Percentiles rank a stretch among this genome's conserved stretches.
Evolutionary conservation across 2,113 vertebrate species (phyloP).

Genomic region (Phalacrocorax aristotelis): DNA sequence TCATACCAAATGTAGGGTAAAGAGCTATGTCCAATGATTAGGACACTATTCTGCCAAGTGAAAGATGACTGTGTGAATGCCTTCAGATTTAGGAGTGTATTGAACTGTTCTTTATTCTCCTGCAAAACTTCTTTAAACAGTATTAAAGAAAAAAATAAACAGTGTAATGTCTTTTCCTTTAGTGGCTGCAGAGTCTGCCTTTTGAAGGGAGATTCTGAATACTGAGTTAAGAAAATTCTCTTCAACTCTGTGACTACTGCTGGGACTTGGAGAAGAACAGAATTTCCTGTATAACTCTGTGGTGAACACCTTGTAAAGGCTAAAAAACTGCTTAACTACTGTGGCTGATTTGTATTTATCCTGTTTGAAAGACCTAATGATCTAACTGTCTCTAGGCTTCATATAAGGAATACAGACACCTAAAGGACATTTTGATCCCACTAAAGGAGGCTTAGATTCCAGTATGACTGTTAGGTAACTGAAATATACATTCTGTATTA

Average conservation of each 20-base stretch:
- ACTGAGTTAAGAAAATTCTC: not conserved
- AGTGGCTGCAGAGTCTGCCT: not conserved
- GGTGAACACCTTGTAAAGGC: not conserved
- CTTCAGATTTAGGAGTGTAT: not conserved
- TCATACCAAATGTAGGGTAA: not conserved
- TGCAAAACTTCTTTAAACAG: not conserved
- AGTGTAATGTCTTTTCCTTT: not conserved
- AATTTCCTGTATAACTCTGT: not conserved
- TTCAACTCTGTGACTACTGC: not conserved
- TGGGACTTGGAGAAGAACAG: not conserved
- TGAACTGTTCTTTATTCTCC: not conserved
- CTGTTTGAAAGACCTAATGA: not conserved
- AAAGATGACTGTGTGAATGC: not conserved
- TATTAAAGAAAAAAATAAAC: not conserved
- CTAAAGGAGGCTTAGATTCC: not conserved
- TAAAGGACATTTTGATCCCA: not conserved
- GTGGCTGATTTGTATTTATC: not conserved
- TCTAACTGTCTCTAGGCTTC: not conserved
- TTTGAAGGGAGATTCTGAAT: not conserved
- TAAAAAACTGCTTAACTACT: not conserved
- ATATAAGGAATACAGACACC: not conserved
- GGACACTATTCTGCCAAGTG: not conserved
- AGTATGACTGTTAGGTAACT: not conserved
- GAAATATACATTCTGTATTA: not conserved
- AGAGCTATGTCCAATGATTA: not conserved